phyloP scores from a whole-genome alignment of 1,140 invertebrate genomes.

The Rhynchophorus ferrugineus region DNA sequence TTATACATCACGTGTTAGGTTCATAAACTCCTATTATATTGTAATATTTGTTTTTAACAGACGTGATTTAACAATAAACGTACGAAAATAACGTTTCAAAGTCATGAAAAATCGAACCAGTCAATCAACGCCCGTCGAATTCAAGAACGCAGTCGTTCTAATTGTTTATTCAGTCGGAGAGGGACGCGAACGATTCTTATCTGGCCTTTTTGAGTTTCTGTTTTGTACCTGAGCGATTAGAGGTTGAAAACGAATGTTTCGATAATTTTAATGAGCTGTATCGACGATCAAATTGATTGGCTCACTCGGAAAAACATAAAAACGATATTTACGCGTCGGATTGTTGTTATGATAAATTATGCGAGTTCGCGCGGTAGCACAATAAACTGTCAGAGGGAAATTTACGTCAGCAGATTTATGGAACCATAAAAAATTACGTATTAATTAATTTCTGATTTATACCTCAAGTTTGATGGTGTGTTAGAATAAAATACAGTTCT shows the following conservation, averaged over 20 bases:
- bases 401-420: no score
- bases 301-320: background rate
- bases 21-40: no score
- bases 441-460: no score
- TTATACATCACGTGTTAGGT: no score
- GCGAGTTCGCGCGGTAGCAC: background rate
- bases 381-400: no score
- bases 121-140: background rate
- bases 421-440: no score
- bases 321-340: background rate
- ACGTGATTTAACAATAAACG: no score
- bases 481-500: no score
- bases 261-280: slow-evolving; percentile 21
- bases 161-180: slow-evolving; percentile 16
- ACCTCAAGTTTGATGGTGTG: no score
- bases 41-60: no score
- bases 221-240: slow-evolving; percentile 23
- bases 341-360: background rate
- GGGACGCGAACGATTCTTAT: slow-evolving; percentile 21
- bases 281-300: slow-evolving; percentile 18
- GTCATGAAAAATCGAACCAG: no score
- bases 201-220: slow-evolving; percentile 16
- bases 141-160: slow-evolving; percentile 1
- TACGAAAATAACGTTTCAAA: no score
- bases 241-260: slow-evolving; percentile 24